These are phyloP conservation scores for Neoscelio sp. DNA, from an alignment of 2,888 invertebrate genomes.

Conservation along the genomic window DNA sequence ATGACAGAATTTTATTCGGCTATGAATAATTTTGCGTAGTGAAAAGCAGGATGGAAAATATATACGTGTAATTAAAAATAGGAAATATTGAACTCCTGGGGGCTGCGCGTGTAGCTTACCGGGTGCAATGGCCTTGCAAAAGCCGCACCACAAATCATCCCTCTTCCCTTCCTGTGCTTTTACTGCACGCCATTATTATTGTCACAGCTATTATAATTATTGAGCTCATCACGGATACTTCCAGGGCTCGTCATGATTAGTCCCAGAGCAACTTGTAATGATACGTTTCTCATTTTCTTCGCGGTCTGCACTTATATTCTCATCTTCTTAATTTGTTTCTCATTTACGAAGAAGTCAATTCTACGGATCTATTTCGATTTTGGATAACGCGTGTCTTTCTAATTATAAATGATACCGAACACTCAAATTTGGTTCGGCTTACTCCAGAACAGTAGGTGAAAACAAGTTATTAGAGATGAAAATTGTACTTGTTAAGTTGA, in stretches of 20 bases:
- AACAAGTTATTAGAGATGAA: no score
- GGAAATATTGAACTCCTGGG: constrained; percentile 43
- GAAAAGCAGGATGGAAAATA: constrained; percentile 23
- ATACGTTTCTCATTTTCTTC: constrained; percentile 39
- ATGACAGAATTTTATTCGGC: neutral
- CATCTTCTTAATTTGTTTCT: neutral
- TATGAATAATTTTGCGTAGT: neutral
- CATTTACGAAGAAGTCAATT: no score
- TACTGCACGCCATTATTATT: constrained; percentile 76
- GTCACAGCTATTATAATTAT: constrained; percentile 79
- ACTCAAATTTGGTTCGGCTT: no score
- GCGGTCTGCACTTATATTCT: constrained; percentile 62
- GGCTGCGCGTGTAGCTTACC: constrained; percentile 22
- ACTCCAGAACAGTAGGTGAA: no score
- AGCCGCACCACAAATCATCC: constrained; percentile 62
- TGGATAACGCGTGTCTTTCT: no score
- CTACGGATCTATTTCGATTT: neutral
- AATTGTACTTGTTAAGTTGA: neutral
- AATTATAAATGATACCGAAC: no score
- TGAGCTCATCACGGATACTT: constrained; percentile 75
- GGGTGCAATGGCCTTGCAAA: constrained; percentile 74
- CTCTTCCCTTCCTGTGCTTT: constrained; percentile 57
- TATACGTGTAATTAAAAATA: constrained; percentile 42
- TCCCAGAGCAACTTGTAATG: constrained; percentile 62
- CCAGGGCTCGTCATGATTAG: constrained; percentile 72